Percentiles rank a stretch among this genome's conserved stretches.
These are phyloP conservation scores for Lethenteron camtschaticum DNA, from an alignment of 2,113 vertebrate species.

Conservation along the genomic window DNA sequence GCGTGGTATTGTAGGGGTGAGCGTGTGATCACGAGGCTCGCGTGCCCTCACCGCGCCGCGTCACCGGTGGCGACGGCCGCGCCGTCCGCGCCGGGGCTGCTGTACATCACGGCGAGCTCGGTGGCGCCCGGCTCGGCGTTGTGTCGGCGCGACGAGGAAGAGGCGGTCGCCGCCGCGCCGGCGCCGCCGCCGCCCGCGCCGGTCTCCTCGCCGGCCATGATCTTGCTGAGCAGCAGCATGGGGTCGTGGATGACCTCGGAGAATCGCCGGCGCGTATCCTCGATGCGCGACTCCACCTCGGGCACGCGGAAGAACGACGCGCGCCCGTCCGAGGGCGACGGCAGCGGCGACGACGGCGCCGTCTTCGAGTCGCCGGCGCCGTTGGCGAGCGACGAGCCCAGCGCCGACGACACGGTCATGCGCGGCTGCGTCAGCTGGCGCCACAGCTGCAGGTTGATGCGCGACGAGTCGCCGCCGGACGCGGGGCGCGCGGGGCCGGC, in stretches of 20 bases:
- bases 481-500: background rate
- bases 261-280: constrained; percentile 77
- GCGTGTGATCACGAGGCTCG: too few relatives aligned
- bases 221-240: constrained; percentile 85
- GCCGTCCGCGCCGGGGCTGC: too few relatives aligned
- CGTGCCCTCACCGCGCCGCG: too few relatives aligned
- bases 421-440: constrained; percentile 92
- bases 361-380: constrained; percentile 53
- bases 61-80: too few relatives aligned
- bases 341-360: constrained; percentile 73
- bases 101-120: too few relatives aligned
- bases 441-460: constrained; percentile 77
- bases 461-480: constrained; percentile 17
- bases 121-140: too few relatives aligned
- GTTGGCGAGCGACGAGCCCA: background rate
- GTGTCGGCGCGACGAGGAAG: too few relatives aligned
- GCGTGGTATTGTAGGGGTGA: too few relatives aligned
- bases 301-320: constrained; percentile 90
- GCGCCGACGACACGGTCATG: background rate
- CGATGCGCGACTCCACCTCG: constrained; percentile 88
- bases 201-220: constrained; percentile 73
- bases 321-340: constrained; percentile 56
- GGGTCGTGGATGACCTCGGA: constrained; percentile 94
- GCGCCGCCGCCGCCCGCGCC: background rate
- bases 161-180: too few relatives aligned